Conservation (phyloP, 2,113 vertebrate genomes). For the Herpailurus yagouaroundi region DNA sequence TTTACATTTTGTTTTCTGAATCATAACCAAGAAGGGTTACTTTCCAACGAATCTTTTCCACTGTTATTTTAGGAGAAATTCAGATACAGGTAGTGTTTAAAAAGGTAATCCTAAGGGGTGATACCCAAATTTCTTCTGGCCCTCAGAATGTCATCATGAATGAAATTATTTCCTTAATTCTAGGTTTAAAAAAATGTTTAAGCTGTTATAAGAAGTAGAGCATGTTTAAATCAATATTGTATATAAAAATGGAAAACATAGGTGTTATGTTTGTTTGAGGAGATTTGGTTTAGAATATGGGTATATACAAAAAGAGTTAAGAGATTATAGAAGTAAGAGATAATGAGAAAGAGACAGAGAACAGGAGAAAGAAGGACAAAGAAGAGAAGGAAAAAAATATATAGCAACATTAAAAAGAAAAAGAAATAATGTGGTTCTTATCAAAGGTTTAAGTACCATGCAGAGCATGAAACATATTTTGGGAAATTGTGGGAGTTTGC, state of each 20-base stretch:
- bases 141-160: not conserved
- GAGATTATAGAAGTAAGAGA: not conserved
- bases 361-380: not conserved
- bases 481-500: conserved; percentile 51
- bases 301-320: not conserved
- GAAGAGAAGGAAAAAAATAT: not conserved
- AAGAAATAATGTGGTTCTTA: not conserved
- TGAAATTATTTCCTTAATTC: not conserved
- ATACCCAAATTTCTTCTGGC: not conserved
- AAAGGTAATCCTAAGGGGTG: not conserved
- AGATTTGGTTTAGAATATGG: not conserved
- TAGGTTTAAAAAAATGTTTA: not conserved
- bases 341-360: not conserved
- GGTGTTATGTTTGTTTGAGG: not conserved
- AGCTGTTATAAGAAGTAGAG: not conserved
- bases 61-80: not conserved
- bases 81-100: not conserved
- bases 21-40: not conserved
- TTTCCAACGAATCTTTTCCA: not conserved
- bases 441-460: not conserved
- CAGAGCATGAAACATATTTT: conserved; percentile 27
- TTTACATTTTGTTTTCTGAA: not conserved
- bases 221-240: not conserved
- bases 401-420: not conserved
- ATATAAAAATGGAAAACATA: not conserved